phyloP scores from a whole-genome alignment of 1,140 invertebrate species.

The Sitodiplosis mosellana region DNA sequence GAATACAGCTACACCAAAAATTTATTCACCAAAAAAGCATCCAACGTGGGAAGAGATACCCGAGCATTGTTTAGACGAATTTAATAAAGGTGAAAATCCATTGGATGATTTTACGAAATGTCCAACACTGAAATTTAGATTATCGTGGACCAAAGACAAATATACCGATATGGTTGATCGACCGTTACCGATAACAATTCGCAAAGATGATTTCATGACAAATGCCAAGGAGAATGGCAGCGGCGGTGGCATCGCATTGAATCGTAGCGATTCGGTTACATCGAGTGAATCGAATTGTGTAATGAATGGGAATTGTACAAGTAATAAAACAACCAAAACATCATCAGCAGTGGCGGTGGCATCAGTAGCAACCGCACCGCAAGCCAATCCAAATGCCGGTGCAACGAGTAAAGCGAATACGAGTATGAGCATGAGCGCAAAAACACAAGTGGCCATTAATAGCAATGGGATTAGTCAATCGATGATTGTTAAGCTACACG shows the following conservation, averaged over 20 bases:
- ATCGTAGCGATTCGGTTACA: conserved; percentile 9
- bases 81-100: conserved; percentile 23
- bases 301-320: background rate
- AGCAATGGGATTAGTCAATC: too few species aligned
- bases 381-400: too few species aligned
- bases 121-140: conserved; percentile 64
- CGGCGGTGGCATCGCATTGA: background rate
- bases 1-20: conserved; percentile 24
- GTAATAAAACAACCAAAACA: too few species aligned
- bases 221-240: conserved; percentile 6
- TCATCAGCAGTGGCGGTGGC: too few species aligned
- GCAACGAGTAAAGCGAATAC: too few species aligned
- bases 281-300: background rate
- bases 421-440: background rate
- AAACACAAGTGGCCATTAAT: background rate
- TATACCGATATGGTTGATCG: conserved; percentile 48
- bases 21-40: conserved; percentile 38
- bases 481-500: too few species aligned
- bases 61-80: conserved; percentile 35
- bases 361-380: too few species aligned
- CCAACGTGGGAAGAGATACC: conserved; percentile 67
- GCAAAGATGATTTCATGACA: conserved; percentile 7
- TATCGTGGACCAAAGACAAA: conserved; percentile 62
- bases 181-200: conserved; percentile 16
- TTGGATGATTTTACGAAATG: conserved; percentile 56